Conservation (phyloP, 1,140 invertebrate genomes). For the Leptoteleia sp. region DNA sequence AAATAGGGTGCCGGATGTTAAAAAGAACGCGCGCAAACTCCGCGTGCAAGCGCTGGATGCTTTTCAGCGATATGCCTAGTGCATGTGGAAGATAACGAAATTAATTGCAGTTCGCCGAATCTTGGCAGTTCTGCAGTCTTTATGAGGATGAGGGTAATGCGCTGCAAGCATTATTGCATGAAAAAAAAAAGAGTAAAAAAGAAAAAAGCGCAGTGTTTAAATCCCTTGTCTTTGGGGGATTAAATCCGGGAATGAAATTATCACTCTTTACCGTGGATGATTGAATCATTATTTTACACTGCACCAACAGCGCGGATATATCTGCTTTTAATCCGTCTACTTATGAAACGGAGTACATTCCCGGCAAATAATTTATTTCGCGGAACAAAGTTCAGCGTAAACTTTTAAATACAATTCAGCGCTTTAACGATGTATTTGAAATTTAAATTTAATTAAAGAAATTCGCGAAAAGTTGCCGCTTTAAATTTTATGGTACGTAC, state of each 20-base stretch:
- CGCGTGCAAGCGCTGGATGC: conserved; percentile 23
- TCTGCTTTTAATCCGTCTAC: too few relatives aligned
- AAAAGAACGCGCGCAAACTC: conserved; percentile 29
- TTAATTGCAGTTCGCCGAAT: conserved; percentile 65
- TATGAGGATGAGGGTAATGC: conserved; percentile 54
- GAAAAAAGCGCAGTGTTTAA: conserved; percentile 31
- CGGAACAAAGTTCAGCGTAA: too few relatives aligned
- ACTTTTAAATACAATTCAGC: too few relatives aligned
- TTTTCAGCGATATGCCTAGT: conserved; percentile 46
- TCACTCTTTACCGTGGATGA: conserved; percentile 7
- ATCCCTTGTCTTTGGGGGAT: conserved; percentile 18
- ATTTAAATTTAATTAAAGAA: too few relatives aligned
- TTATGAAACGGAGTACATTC: too few relatives aligned
- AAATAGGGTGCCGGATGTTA: not conserved
- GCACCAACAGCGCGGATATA: not conserved
- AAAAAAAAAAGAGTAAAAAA: too few relatives aligned
- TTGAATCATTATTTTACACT: conserved; percentile 11
- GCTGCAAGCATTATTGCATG: conserved; percentile 35
- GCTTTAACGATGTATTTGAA: too few relatives aligned
- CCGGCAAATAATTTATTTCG: too few relatives aligned
- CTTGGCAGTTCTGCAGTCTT: conserved; percentile 54
- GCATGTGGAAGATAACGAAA: conserved; percentile 56
- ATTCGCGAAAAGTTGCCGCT: too few relatives aligned
- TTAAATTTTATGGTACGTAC: too few relatives aligned
- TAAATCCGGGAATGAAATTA: conserved; percentile 19